Conservation (phyloP, 2,797 vertebrate species). For the Syngnathus rostellatus region DNA sequence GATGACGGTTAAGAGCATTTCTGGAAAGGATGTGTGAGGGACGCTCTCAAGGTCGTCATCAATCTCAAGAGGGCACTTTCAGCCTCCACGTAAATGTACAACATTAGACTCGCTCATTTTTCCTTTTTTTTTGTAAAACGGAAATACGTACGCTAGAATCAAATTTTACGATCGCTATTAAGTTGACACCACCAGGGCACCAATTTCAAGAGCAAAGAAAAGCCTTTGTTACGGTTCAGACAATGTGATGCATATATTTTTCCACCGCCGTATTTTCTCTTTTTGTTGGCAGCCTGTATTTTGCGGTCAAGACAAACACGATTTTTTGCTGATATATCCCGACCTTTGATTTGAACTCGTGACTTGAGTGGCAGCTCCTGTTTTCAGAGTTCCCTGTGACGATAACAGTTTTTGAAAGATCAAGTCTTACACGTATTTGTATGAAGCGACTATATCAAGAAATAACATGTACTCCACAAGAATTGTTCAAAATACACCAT, state of each 20-base stretch:
- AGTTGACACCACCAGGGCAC: neutral
- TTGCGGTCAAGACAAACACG: neutral
- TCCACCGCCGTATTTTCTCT: neutral
- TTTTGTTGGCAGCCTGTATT: neutral
- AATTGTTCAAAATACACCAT: conserved; percentile 42
- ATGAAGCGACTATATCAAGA: neutral
- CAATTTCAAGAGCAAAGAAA: neutral
- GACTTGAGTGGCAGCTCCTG: neutral
- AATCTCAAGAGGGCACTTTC: conserved; percentile 45
- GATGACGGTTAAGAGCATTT: conserved; percentile 41
- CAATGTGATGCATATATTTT: neutral
- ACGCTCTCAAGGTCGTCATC: conserved; percentile 41
- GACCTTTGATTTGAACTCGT: neutral
- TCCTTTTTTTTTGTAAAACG: neutral
- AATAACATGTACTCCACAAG: conserved; percentile 34
- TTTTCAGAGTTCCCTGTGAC: neutral
- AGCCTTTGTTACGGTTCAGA: neutral
- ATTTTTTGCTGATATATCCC: neutral
- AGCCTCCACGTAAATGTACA: conserved; percentile 51
- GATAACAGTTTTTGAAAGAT: neutral
- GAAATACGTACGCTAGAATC: neutral
- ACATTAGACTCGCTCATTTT: neutral
- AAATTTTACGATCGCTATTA: neutral
- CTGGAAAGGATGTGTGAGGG: conserved; percentile 45
- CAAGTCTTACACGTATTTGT: neutral